Percentiles rank a stretch among this genome's conserved stretches.
phyloP scores from a whole-genome alignment of 2,888 invertebrate species.

The Watsonalla binaria region DNA sequence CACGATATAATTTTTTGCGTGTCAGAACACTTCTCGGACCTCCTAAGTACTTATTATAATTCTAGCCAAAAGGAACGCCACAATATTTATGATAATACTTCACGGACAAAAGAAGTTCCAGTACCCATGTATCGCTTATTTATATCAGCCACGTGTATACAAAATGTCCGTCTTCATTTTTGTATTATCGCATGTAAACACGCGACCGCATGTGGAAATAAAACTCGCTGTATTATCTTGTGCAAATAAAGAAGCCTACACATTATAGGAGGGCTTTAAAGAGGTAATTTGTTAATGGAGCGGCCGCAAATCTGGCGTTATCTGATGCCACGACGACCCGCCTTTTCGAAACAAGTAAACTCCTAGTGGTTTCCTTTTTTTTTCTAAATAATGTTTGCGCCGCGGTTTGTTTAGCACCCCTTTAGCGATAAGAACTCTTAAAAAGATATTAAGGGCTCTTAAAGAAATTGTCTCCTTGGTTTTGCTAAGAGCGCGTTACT shows the following conservation, averaged over 20 bases:
- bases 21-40: neutral
- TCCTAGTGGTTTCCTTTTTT: slow-evolving; percentile 53
- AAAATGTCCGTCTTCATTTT: slow-evolving; percentile 34
- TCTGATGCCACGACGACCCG: slow-evolving; percentile 65
- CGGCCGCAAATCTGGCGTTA: slow-evolving; percentile 68
- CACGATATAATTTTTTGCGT: neutral
- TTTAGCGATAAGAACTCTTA: slow-evolving; percentile 68
- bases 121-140: slow-evolving; percentile 19
- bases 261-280: slow-evolving; percentile 41
- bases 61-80: slow-evolving; percentile 11
- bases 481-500: slow-evolving; percentile 26
- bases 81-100: slow-evolving; percentile 18
- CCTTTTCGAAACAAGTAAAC: slow-evolving; percentile 72
- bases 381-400: slow-evolving; percentile 69
- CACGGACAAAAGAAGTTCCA: slow-evolving; percentile 17
- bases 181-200: slow-evolving; percentile 35
- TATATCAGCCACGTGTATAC: slow-evolving; percentile 23
- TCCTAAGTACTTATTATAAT: slow-evolving; percentile 11
- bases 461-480: slow-evolving; percentile 61
- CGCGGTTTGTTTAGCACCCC: slow-evolving; percentile 64
- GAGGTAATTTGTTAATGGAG: slow-evolving; percentile 73
- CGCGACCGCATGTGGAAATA: slow-evolving; percentile 39
- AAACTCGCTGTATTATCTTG: slow-evolving; percentile 26
- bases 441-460: slow-evolving; percentile 70
- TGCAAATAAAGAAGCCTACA: slow-evolving; percentile 32